These are phyloP conservation scores for Spheniscus mendiculus DNA, from an alignment of 2,113 vertebrate genomes.

Conservation along the genomic window DNA sequence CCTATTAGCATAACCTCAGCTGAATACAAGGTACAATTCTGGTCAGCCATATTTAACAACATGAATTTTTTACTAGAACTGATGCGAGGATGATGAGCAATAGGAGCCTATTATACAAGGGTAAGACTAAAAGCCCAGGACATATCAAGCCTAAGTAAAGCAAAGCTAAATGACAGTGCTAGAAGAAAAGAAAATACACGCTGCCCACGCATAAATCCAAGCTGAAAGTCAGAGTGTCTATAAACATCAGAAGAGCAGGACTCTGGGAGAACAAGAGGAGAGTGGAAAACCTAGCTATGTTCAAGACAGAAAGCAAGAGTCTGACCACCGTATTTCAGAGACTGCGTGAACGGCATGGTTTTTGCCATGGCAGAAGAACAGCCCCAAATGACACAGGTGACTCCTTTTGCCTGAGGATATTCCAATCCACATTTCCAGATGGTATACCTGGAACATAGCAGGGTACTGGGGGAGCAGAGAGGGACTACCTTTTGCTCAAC, in stretches of 20 bases:
- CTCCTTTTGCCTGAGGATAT: not conserved
- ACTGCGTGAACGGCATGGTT: not conserved
- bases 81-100: not conserved
- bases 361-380: not conserved
- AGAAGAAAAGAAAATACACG: not conserved
- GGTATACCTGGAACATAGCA: not conserved
- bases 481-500: not conserved
- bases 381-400: not conserved
- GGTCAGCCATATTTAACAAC: not conserved
- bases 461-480: not conserved
- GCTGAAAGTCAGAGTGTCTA: not conserved
- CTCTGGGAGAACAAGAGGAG: not conserved
- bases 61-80: conserved; percentile 7
- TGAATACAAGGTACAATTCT: not conserved
- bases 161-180: not conserved
- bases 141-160: not conserved
- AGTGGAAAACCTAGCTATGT: not conserved
- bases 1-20: not conserved
- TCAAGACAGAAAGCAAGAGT: not conserved
- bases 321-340: not conserved
- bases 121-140: not conserved
- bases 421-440: not conserved
- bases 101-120: not conserved
- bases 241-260: not conserved
- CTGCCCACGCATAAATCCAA: not conserved